These are phyloP conservation scores for Percopsis transmontana DNA, from an alignment of 2,113 vertebrate species.

Conservation along the genomic window DNA sequence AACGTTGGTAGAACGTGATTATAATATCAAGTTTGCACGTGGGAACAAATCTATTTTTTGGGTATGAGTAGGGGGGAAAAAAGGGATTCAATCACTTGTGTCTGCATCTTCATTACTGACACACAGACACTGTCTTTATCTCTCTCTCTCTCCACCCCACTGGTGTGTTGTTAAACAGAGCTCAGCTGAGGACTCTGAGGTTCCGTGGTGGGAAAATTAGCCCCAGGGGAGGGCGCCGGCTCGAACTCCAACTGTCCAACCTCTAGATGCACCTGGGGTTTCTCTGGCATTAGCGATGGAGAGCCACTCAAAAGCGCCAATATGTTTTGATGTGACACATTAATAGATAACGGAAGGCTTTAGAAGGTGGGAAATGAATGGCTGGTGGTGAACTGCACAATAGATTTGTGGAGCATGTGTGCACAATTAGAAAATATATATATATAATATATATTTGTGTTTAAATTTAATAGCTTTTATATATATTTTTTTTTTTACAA, in stretches of 20 bases:
- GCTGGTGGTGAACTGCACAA: neutral
- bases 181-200: constrained; percentile 70
- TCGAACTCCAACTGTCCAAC: constrained; percentile 66
- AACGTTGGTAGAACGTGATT: constrained; percentile 33
- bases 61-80: constrained; percentile 7
- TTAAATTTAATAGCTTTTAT: too few species aligned
- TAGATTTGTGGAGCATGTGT: neutral
- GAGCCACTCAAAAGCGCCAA: constrained; percentile 8
- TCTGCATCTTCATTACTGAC: constrained; percentile 61
- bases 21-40: constrained; percentile 54
- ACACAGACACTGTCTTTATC: neutral
- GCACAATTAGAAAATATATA: neutral
- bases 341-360: neutral
- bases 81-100: constrained; percentile 39
- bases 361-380: neutral
- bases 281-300: constrained; percentile 52
- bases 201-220: constrained; percentile 66
- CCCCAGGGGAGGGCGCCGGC: constrained; percentile 52
- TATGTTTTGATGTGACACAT: constrained; percentile 11
- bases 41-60: constrained; percentile 60
- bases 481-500: constrained; percentile 22
- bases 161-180: constrained; percentile 61
- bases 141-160: constrained; percentile 25
- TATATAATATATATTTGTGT: too few species aligned
- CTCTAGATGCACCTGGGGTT: constrained; percentile 61